Percentiles rank a stretch among this genome's conserved stretches.
phyloP scores from a whole-genome alignment of 2,888 invertebrate species.

The Crocallis elinguaria region DNA sequence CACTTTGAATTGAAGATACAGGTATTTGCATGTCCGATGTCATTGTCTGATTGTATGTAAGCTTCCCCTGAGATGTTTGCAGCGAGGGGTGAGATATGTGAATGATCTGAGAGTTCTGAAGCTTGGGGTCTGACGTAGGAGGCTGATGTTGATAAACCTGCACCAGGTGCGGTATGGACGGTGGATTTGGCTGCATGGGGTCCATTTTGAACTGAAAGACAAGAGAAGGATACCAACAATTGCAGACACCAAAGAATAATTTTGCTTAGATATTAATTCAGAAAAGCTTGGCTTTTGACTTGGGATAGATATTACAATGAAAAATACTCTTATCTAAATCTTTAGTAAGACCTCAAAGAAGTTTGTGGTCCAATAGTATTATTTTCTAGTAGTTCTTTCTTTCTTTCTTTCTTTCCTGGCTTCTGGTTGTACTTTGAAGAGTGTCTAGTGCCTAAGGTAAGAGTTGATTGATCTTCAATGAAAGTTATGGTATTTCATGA shows the following conservation, averaged over 20 bases:
- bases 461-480: neutral
- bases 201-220: slow-evolving; percentile 60
- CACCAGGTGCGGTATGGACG: slow-evolving; percentile 65
- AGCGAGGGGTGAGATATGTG: slow-evolving; percentile 64
- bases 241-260: neutral
- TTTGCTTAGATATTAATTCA: too few species aligned
- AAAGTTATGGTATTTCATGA: slow-evolving; percentile 7
- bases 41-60: slow-evolving; percentile 67
- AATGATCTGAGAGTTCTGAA: slow-evolving; percentile 61
- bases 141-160: slow-evolving; percentile 72
- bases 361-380: too few species aligned
- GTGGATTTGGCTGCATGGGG: slow-evolving; percentile 56
- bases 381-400: too few species aligned
- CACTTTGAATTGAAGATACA: slow-evolving; percentile 56
- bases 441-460: too few species aligned
- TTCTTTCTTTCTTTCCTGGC: too few species aligned
- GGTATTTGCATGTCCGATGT: slow-evolving; percentile 66
- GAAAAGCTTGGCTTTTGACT: too few species aligned
- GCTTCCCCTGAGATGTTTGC: slow-evolving; percentile 62
- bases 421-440: too few species aligned
- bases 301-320: too few species aligned
- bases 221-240: neutral
- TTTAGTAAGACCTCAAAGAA: too few species aligned
- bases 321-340: too few species aligned
- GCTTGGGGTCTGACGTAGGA: slow-evolving; percentile 47